phyloP scores from a whole-genome alignment of 1,140 invertebrate species.

The Chironomus tepperi region DNA sequence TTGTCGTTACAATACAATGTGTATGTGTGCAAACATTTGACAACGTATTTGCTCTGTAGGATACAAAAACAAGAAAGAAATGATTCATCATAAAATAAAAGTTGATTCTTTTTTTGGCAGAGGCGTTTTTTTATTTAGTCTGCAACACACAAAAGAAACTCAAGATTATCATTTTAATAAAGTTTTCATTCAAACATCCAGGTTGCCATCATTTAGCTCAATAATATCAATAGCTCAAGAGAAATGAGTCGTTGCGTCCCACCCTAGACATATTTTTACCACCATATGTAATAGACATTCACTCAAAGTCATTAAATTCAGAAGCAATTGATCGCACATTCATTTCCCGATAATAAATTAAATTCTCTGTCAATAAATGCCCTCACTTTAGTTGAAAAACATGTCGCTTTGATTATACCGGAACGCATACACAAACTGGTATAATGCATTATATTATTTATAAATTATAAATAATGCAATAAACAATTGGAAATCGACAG shows the following conservation, averaged over 20 bases:
- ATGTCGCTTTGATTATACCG: conserved; percentile 5
- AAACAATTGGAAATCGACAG: neutral
- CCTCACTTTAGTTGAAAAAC: neutral
- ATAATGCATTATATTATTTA: neutral
- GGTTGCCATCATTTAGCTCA: too few species aligned
- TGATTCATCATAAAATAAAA: neutral
- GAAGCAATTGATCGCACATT: neutral
- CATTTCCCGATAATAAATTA: neutral
- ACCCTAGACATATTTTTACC: neutral
- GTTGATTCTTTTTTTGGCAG: neutral
- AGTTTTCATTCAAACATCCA: too few species aligned
- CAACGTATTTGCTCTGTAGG: too few species aligned
- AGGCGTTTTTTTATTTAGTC: neutral
- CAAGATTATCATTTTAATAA: too few species aligned
- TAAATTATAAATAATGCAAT: neutral
- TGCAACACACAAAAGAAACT: neutral
- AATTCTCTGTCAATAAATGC: neutral
- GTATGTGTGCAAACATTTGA: neutral
- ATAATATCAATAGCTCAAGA: too few species aligned
- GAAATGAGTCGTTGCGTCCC: too few species aligned
- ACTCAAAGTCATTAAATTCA: neutral
- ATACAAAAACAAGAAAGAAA: neutral
- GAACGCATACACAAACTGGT: neutral
- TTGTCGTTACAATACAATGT: neutral
- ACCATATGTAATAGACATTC: neutral